Evolutionary conservation across 2,797 vertebrate species (phyloP).

Genomic region (Microctenopoma stevenorrisi): DNA sequence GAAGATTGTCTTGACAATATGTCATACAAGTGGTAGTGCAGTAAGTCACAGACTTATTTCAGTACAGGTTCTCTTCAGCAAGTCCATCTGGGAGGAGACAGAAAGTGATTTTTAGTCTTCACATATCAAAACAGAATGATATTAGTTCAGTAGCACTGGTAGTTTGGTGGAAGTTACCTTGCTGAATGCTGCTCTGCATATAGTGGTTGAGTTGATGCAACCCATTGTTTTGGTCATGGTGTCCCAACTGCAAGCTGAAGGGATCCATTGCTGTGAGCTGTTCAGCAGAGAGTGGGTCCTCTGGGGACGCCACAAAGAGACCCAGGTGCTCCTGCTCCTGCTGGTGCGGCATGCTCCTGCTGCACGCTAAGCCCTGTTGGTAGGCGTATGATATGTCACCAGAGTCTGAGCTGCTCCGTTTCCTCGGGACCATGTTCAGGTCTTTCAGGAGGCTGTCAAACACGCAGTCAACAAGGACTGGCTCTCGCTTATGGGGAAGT

Average conservation of each 20-base stretch:
- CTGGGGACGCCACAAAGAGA: constrained; percentile 20
- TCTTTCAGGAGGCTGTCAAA: constrained; percentile 79
- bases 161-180: constrained; percentile 63
- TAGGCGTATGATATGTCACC: constrained; percentile 1
- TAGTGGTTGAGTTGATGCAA: constrained; percentile 82
- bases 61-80: constrained; percentile 79
- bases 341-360: constrained; percentile 8
- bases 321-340: constrained; percentile 11
- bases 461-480: constrained; percentile 64
- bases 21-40: constrained; percentile 75
- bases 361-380: constrained; percentile 23
- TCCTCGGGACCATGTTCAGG: constrained; percentile 52
- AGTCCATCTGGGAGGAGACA: constrained; percentile 73
- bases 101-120: neutral
- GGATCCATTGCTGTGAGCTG: constrained; percentile 51
- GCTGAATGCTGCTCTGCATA: constrained; percentile 67
- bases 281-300: constrained; percentile 41
- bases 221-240: constrained; percentile 67
- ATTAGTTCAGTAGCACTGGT: too few relatives aligned
- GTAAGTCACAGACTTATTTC: constrained; percentile 83
- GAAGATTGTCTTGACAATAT: constrained; percentile 80
- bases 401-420: neutral
- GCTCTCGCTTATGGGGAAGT: constrained; percentile 38
- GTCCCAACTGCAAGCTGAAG: constrained; percentile 57
- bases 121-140: neutral